phyloP scores from a whole-genome alignment of 2,888 invertebrate species.

The Zaprionus bogoriensis region DNA sequence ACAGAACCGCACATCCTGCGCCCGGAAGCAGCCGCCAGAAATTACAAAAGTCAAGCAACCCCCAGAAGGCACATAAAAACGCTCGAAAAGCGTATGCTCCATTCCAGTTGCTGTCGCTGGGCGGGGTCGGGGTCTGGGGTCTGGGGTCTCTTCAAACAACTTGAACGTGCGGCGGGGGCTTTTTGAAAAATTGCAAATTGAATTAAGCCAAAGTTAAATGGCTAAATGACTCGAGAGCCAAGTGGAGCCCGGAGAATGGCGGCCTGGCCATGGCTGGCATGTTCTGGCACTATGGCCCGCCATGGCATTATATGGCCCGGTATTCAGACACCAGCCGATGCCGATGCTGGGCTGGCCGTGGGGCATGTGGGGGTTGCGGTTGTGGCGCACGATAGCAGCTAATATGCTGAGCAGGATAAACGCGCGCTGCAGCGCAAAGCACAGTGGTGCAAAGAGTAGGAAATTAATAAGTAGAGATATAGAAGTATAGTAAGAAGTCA shows the following conservation, averaged over 20 bases:
- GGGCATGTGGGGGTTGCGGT: slow-evolving; percentile 66
- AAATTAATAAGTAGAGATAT: not conserved
- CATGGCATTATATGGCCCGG: slow-evolving; percentile 6
- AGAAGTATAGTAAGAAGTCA: too few species aligned
- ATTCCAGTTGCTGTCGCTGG: not conserved
- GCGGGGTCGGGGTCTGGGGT: not conserved
- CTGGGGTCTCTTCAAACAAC: slow-evolving; percentile 40
- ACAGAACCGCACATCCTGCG: slow-evolving; percentile 76
- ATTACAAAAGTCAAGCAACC: slow-evolving; percentile 74
- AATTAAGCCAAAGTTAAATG: slow-evolving; percentile 82
- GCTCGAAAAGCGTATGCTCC: slow-evolving; percentile 73
- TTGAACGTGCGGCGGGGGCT: slow-evolving; percentile 53
- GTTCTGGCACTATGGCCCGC: not conserved
- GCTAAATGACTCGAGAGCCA: slow-evolving; percentile 79
- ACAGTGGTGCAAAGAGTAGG: slow-evolving; percentile 34
- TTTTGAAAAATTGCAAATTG: slow-evolving; percentile 83
- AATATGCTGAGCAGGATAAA: slow-evolving; percentile 74
- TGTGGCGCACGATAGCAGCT: slow-evolving; percentile 75
- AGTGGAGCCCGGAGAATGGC: slow-evolving; percentile 45
- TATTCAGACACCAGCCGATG: slow-evolving; percentile 38
- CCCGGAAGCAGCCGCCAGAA: slow-evolving; percentile 77
- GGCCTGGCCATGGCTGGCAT: not conserved
- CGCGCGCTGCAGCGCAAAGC: slow-evolving; percentile 24
- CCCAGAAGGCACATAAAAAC: slow-evolving; percentile 72
- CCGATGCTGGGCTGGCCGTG: not conserved